Evolutionary conservation across 2,797 vertebrate genomes (phyloP).

Genomic region (Mycteria americana): DNA sequence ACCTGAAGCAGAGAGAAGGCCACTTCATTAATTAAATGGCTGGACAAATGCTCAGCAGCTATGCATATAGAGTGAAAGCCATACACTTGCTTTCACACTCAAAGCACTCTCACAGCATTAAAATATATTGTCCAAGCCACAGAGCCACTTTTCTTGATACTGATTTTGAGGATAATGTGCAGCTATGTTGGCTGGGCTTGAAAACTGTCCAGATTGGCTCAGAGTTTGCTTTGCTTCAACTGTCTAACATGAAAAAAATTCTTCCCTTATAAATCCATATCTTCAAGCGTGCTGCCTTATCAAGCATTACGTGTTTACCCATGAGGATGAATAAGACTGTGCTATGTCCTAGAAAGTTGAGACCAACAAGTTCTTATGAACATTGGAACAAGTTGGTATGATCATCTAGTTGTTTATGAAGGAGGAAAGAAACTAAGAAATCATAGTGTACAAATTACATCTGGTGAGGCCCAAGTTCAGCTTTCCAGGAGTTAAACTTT

Average conservation of each 20-base stretch:
- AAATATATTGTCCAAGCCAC: neutral
- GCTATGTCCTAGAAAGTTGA: neutral
- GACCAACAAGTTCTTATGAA: neutral
- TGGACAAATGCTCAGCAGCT: neutral
- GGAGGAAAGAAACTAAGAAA: neutral
- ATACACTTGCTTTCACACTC: neutral
- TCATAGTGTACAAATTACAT: neutral
- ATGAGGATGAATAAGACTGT: neutral
- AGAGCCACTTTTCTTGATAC: neutral
- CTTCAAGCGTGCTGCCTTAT: slow-evolving; percentile 15
- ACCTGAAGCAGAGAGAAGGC: neutral
- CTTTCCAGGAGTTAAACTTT: neutral
- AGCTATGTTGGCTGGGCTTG: neutral
- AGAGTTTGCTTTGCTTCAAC: slow-evolving; percentile 9
- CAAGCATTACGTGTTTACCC: neutral
- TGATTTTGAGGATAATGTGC: neutral
- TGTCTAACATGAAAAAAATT: neutral
- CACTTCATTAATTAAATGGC: neutral
- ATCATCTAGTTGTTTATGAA: neutral
- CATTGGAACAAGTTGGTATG: neutral
- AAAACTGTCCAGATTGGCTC: neutral
- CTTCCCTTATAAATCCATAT: neutral
- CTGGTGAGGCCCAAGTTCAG: neutral
- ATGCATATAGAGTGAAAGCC: neutral
- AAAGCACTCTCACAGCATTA: neutral